These are phyloP conservation scores for Arremon brunneinucha DNA, from an alignment of 2,797 vertebrate genomes.

Conservation along the genomic window DNA sequence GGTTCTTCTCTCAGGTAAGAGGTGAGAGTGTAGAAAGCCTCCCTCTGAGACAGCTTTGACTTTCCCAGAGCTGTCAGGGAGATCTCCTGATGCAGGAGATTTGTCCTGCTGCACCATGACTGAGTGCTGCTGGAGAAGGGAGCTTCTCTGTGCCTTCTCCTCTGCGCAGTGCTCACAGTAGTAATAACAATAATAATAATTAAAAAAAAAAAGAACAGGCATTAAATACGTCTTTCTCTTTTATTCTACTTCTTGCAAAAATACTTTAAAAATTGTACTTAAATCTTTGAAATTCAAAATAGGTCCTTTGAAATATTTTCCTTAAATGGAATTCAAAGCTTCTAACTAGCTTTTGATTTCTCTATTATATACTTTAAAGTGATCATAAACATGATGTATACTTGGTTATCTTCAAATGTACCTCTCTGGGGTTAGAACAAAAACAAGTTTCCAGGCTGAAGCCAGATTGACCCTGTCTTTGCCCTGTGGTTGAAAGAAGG, in stretches of 20 bases:
- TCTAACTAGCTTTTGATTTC: conserved; percentile 14
- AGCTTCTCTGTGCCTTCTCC: neutral
- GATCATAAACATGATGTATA: neutral
- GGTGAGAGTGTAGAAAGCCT: neutral
- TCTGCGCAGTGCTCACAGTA: neutral
- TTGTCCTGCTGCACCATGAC: neutral
- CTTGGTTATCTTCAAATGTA: neutral
- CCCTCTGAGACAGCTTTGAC: neutral
- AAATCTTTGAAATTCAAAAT: neutral
- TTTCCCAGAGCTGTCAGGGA: neutral
- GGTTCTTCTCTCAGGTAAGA: neutral
- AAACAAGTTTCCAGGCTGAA: neutral
- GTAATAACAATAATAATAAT: neutral
- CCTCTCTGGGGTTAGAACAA: neutral
- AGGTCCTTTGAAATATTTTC: neutral
- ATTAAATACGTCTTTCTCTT: neutral
- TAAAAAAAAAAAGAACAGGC: neutral
- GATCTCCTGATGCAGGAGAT: neutral
- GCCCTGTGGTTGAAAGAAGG: neutral
- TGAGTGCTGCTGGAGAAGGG: neutral
- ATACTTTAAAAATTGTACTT: neutral
- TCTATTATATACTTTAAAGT: neutral
- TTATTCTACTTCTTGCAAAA: neutral
- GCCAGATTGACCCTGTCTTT: neutral
- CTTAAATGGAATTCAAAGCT: neutral